Percentiles rank a stretch among this genome's conserved stretches.
Conservation (phyloP, 1,140 invertebrate species). For the Nylanderia fulva region DNA sequence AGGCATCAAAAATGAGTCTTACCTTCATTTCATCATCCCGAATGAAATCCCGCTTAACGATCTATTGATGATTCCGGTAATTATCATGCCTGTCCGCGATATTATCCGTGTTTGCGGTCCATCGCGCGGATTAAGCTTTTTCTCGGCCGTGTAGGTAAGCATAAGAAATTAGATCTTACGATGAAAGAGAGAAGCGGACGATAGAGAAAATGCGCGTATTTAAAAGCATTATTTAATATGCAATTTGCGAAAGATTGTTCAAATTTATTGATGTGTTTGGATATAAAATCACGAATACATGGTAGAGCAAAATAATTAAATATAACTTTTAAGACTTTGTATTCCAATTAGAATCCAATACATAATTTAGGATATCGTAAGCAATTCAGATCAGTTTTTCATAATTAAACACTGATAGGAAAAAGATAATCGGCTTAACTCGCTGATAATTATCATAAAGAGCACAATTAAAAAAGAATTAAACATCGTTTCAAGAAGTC, state of each 20-base stretch:
- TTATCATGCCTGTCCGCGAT: slow-evolving; percentile 63
- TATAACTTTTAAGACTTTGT: neutral
- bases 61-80: slow-evolving; percentile 67
- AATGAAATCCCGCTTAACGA: slow-evolving; percentile 68
- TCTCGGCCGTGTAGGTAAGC: neutral
- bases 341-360: neutral
- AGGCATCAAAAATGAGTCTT: neutral
- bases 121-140: neutral
- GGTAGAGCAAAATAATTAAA: slow-evolving; percentile 41
- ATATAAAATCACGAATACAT: neutral
- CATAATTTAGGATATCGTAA: neutral
- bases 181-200: neutral
- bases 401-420: neutral
- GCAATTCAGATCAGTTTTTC: neutral
- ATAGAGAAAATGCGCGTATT: slow-evolving; percentile 1
- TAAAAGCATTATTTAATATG: neutral
- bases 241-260: neutral
- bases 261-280: slow-evolving; percentile 6
- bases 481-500: neutral
- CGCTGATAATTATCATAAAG: neutral
- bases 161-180: slow-evolving; percentile 36
- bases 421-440: neutral
- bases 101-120: slow-evolving; percentile 36
- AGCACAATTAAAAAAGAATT: neutral
- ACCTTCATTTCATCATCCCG: slow-evolving; percentile 42